Evolutionary conservation across 35 echinoderm and acorn worm species (phyloP).

Genomic region (Diadema setosum): DNA sequence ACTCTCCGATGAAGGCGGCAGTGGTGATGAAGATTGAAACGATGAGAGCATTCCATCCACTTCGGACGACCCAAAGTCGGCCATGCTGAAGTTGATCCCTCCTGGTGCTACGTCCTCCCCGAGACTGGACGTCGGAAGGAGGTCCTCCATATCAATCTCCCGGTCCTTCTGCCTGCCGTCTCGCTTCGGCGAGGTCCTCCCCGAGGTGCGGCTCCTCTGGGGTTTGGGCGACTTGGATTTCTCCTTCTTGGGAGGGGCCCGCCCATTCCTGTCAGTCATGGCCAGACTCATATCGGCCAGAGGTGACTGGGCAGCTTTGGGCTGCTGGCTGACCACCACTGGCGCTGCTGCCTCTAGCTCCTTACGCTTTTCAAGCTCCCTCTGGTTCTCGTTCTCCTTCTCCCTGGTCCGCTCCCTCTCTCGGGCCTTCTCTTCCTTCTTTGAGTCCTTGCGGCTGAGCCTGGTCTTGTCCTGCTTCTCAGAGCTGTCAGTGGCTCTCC

Average conservation of each 20-base stretch:
- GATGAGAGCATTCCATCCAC: background rate
- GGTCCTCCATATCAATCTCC: background rate
- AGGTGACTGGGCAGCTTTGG: background rate
- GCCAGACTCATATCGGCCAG: background rate
- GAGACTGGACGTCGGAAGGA: background rate
- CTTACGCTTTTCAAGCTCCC: background rate
- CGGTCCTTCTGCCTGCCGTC: background rate
- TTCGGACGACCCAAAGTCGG: background rate
- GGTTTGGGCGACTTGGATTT: slow-evolving; percentile 1
- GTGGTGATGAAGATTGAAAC: too few relatives aligned
- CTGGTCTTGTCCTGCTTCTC: slow-evolving; percentile 8
- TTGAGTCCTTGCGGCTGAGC: slow-evolving; percentile 24
- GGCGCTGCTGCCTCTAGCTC: background rate
- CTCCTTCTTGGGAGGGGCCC: background rate
- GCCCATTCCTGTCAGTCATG: slow-evolving; percentile 10
- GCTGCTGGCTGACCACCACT: background rate
- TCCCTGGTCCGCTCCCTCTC: background rate
- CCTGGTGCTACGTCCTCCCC: background rate
- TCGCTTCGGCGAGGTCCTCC: background rate
- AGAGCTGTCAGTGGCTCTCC: background rate
- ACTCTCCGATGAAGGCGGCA: too few relatives aligned
- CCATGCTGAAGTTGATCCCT: background rate
- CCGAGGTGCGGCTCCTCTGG: background rate
- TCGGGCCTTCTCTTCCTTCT: slow-evolving; percentile 21
- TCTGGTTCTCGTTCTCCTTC: background rate